Conservation (phyloP, 2,113 vertebrate genomes). For the Rousettus leschenaultii region DNA sequence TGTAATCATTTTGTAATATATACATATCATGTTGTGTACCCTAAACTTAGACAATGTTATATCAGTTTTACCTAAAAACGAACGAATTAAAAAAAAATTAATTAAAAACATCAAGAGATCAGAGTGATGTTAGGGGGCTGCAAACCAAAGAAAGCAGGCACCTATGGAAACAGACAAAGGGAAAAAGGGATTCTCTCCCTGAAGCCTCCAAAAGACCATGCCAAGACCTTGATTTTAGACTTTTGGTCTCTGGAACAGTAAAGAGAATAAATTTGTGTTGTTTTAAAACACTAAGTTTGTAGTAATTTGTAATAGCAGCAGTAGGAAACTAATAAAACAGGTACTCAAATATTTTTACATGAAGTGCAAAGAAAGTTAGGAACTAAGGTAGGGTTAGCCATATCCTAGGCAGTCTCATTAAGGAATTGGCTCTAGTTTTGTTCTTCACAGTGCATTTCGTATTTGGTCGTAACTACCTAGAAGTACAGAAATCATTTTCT, state of each 20-base stretch:
- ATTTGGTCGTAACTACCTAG: background rate
- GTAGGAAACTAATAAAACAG: background rate
- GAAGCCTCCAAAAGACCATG: background rate
- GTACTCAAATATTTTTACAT: background rate
- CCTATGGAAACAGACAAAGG: background rate
- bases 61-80: background rate
- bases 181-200: background rate
- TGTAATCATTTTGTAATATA: background rate
- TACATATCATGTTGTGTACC: background rate
- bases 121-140: background rate
- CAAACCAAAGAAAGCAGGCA: background rate
- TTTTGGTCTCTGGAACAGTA: background rate
- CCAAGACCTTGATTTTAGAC: background rate
- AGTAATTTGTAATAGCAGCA: background rate
- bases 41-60: background rate
- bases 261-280: background rate
- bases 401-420: background rate
- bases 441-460: background rate
- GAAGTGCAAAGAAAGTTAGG: background rate
- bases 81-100: background rate
- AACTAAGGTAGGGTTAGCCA: background rate
- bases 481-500: background rate
- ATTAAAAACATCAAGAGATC: background rate
- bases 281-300: background rate
- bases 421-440: background rate